These are phyloP conservation scores for Anabacerthia variegaticeps DNA, from an alignment of 2,797 vertebrate genomes.

Conservation along the genomic window DNA sequence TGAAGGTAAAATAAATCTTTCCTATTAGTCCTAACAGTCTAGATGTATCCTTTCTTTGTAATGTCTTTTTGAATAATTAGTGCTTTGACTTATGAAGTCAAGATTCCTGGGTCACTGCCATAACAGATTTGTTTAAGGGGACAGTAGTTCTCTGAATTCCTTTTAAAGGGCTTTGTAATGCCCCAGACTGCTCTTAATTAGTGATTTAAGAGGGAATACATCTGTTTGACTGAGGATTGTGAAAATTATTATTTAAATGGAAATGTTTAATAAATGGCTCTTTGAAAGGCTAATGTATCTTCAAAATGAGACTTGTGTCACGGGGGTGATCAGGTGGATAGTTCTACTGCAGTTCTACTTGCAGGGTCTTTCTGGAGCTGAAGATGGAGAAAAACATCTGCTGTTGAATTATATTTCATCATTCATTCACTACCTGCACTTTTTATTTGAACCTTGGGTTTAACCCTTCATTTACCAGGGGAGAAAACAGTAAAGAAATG, in stretches of 20 bases:
- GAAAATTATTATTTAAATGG: slow-evolving; percentile 63
- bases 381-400: background rate
- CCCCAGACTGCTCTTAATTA: slow-evolving; percentile 62
- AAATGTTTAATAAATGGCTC: slow-evolving; percentile 40
- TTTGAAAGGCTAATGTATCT: slow-evolving; percentile 32
- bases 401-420: background rate
- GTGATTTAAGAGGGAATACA: slow-evolving; percentile 45
- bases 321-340: background rate
- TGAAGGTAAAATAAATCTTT: slow-evolving; percentile 31
- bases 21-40: background rate
- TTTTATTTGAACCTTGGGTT: background rate
- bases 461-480: background rate
- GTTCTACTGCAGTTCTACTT: background rate
- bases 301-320: background rate
- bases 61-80: slow-evolving; percentile 52
- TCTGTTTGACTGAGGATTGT: slow-evolving; percentile 60
- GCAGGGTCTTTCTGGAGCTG: background rate
- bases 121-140: slow-evolving; percentile 55
- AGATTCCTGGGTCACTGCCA: slow-evolving; percentile 37
- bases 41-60: slow-evolving; percentile 19
- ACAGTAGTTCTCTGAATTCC: slow-evolving; percentile 39
- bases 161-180: slow-evolving; percentile 53
- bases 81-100: slow-evolving; percentile 45
- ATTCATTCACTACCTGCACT: background rate
- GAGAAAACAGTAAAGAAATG: background rate